Evolutionary conservation across 1,140 invertebrate species (phyloP).

Genomic region (Ostrea edulis): DNA sequence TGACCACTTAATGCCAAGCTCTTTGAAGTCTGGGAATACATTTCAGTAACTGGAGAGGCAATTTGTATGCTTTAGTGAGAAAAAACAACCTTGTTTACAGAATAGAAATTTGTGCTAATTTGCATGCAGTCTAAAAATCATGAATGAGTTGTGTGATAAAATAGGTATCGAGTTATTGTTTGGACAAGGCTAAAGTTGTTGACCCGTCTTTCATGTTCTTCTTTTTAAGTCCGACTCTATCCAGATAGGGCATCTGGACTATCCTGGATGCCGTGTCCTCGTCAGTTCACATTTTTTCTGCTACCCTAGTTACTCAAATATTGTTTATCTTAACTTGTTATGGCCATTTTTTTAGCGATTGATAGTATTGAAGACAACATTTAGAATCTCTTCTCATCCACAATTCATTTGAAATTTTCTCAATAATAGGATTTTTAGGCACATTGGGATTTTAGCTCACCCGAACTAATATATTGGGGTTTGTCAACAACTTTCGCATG

Average conservation of each 20-base stretch:
- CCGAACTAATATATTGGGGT: neutral
- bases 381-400: no score
- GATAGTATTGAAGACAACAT: no score
- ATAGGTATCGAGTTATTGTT: conserved; percentile 37
- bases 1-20: conserved; percentile 34
- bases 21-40: conserved; percentile 38
- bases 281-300: neutral
- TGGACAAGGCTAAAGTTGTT: conserved; percentile 38
- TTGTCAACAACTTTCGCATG: conserved; percentile 26
- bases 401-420: no score
- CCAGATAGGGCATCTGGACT: conserved; percentile 24
- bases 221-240: conserved; percentile 1
- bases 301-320: neutral
- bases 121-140: conserved; percentile 36
- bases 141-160: conserved; percentile 32
- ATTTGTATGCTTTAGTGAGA: conserved; percentile 38
- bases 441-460: neutral
- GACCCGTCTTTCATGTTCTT: conserved; percentile 27
- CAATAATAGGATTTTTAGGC: no score
- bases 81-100: conserved; percentile 43
- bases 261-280: neutral
- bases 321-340: no score
- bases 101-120: conserved; percentile 40
- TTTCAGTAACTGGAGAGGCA: conserved; percentile 31
- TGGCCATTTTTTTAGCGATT: no score